These are phyloP conservation scores for Lysandra coridon DNA, from an alignment of 2,888 invertebrate genomes.

Conservation along the genomic window DNA sequence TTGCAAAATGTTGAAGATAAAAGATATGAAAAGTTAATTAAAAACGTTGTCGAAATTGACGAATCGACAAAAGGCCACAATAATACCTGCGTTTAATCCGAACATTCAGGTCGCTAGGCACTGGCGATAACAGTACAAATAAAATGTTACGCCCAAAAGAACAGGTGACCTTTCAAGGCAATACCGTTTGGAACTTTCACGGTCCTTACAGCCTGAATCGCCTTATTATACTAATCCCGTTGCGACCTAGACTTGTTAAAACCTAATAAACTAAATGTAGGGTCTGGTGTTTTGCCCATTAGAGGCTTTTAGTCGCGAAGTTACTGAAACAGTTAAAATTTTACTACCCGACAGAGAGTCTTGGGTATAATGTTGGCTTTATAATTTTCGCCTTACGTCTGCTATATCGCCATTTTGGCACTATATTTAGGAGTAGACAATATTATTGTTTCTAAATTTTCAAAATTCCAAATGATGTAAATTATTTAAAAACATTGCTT, in stretches of 20 bases:
- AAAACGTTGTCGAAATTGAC: not conserved
- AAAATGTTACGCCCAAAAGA: conserved; percentile 10
- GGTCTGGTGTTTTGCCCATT: conserved; percentile 1
- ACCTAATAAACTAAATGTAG: conserved; percentile 3
- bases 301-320: not conserved
- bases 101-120: not conserved
- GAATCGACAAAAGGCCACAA: not conserved
- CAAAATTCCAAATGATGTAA: not conserved
- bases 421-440: not conserved
- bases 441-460: not conserved
- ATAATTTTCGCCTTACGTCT: not conserved
- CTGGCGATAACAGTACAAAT: conserved; percentile 12
- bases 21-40: not conserved
- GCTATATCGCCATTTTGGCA: not conserved
- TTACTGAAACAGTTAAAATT: conserved; percentile 8
- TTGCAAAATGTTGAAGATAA: not conserved
- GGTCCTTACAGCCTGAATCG: conserved; percentile 4
- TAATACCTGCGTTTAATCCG: not conserved
- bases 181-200: conserved; percentile 19
- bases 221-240: not conserved
- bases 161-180: conserved; percentile 12
- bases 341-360: not conserved
- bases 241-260: conserved; percentile 7
- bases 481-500: too few species aligned
- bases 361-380: not conserved